Evolutionary conservation across 2,797 vertebrate genomes (phyloP), one percentile per base, ranked within the genome.

Genomic region (Propithecus deckenii): DNA sequence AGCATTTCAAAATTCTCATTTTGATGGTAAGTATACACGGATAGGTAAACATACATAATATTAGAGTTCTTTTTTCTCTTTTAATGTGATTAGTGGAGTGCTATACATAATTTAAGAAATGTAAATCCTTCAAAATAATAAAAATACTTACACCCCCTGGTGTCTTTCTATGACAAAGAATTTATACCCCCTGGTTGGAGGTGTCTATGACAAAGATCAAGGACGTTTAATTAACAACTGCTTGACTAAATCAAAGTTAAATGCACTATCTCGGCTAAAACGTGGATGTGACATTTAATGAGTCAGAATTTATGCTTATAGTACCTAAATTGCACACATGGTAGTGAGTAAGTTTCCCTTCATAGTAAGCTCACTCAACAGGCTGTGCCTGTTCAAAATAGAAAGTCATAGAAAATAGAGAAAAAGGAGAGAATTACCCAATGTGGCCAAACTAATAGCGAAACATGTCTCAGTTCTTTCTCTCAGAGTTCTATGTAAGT

Each of bases 381-480:
- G 76, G 72, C 71, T 75, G 28, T 75, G 46, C 86, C n/a, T 97
- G 15, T 89, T 79, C 48, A 96, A 90, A 97, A 83, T 28, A 94
- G 61, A 93, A 81, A 84, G 28, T 59, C 35, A 30, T 23, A 63
- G 46, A 88, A 67, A 92, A 25, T 28, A 63, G 55, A 65, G 17
- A 38, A 81, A 92, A 90, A 30, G 65, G 12, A 50, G 23, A 52
- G 6, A 86, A 59, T 55, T 65, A 65, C 7, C 18, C 43, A 87
- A 28, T 38, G 23, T 38, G 57, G 18, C n/a, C 25, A n/a, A 96
- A 25, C 13, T 92, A 4, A 72, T 18, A 75, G 20, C 86, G 65
- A 88, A 38, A 46, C 8, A 4, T 17, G 1, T 75, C 18, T 63
- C 57, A n/a, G 8, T n/a, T 83, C 2, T 81, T n/a, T 79, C 5